phyloP scores from a whole-genome alignment of 2,797 vertebrate genomes.

The Notamacropus eugenii region DNA sequence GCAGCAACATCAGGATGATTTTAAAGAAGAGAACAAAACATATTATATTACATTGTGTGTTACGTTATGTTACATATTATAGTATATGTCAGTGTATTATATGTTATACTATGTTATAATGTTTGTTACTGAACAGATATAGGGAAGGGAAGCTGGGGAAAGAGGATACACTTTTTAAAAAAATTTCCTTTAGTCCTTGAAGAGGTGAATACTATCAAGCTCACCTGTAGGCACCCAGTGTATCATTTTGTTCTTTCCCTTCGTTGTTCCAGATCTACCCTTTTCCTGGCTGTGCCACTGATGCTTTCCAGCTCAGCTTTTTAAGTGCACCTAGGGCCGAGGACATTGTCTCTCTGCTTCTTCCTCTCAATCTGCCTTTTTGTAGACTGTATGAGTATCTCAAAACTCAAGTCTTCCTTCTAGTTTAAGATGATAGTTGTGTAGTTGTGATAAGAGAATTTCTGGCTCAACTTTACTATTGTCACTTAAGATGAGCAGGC shows the following conservation, averaged over 20 bases:
- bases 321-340: background rate
- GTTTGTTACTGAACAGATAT: background rate
- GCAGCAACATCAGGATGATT: background rate
- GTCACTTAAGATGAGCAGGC: background rate
- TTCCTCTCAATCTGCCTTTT: background rate
- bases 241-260: background rate
- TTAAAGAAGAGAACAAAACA: background rate
- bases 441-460: background rate
- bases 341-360: background rate
- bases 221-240: background rate
- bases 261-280: background rate
- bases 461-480: background rate
- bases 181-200: background rate
- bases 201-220: background rate
- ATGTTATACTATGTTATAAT: background rate
- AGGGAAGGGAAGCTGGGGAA: background rate
- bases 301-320: background rate
- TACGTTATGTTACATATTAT: background rate
- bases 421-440: background rate
- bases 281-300: background rate
- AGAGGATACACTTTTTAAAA: background rate
- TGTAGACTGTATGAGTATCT: background rate
- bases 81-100: background rate
- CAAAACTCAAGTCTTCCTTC: background rate
- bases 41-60: background rate